Conservation (phyloP, 2,113 vertebrate genomes). For the Argyrosomus japonicus region DNA sequence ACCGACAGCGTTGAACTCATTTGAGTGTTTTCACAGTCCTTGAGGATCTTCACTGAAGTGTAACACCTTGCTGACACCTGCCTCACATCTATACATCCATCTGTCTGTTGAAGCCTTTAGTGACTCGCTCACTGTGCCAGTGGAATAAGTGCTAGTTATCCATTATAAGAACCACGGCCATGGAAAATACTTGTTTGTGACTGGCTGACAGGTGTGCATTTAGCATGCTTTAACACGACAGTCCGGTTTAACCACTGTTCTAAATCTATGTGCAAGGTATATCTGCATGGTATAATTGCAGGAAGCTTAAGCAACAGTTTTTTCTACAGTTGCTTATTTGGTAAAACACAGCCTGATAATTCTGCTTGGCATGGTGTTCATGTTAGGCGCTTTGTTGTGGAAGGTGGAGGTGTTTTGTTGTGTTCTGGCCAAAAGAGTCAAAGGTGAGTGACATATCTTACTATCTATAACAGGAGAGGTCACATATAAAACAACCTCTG, state of each 20-base stretch:
- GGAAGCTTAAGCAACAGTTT: neutral
- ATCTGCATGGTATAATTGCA: neutral
- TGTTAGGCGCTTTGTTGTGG: neutral
- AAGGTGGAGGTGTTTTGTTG: neutral
- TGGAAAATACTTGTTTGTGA: neutral
- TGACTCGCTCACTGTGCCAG: neutral
- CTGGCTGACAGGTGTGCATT: neutral
- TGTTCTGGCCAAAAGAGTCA: neutral
- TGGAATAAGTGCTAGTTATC: neutral
- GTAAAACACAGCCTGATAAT: neutral
- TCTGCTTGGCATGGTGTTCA: neutral
- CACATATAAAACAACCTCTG: neutral
- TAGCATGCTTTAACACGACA: neutral
- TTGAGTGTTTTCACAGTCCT: neutral
- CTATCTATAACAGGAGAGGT: neutral
- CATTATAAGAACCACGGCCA: neutral
- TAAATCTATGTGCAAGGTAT: neutral
- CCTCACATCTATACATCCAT: neutral
- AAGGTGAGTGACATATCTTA: neutral
- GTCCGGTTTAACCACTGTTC: neutral
- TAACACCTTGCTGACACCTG: slow-evolving; percentile 1
- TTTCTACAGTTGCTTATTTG: neutral
- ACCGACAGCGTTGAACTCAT: neutral
- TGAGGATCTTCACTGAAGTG: neutral
- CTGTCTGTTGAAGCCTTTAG: neutral